Conservation (phyloP, 2,797 vertebrate species). For the Dermochelys coriacea region DNA sequence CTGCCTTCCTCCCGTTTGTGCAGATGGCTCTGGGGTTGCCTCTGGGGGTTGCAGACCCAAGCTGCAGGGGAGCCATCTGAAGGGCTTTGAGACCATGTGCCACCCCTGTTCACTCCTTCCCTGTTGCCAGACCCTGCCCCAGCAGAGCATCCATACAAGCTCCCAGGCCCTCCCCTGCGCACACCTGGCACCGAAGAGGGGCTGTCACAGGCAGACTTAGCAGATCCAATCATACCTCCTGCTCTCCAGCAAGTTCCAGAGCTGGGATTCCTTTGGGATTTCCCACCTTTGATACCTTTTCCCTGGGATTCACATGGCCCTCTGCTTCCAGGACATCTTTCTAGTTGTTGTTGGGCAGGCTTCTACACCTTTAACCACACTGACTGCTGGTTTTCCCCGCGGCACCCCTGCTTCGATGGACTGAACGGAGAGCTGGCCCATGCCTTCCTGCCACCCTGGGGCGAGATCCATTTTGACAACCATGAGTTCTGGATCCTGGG, state of each 20-base stretch:
- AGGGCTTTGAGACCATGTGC: not conserved
- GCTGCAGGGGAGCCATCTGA: no score
- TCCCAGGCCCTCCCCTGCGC: no score
- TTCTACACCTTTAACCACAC: slow-evolving; percentile 90
- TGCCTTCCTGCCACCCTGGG: slow-evolving; percentile 86
- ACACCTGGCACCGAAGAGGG: not conserved
- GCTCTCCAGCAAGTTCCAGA: no score
- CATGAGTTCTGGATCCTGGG: slow-evolving; percentile 91
- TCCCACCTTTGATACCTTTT: not conserved
- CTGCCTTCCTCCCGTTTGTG: not conserved
- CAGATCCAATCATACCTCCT: not conserved
- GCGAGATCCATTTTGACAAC: slow-evolving; percentile 90
- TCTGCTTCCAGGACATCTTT: not conserved
- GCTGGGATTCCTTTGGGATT: no score
- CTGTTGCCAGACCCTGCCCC: not conserved
- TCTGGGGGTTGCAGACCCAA: no score
- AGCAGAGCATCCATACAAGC: not conserved
- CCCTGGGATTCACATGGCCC: not conserved
- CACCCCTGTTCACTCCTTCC: not conserved
- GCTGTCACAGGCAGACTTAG: not conserved
- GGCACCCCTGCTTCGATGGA: slow-evolving; percentile 89
- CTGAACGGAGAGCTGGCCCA: slow-evolving; percentile 88
- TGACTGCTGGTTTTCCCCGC: slow-evolving; percentile 85
- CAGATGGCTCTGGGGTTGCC: not conserved
- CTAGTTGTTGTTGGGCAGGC: slow-evolving; percentile 66